Evolutionary conservation across 2,113 vertebrate species (phyloP).

Genomic region (Labeo rohita): DNA sequence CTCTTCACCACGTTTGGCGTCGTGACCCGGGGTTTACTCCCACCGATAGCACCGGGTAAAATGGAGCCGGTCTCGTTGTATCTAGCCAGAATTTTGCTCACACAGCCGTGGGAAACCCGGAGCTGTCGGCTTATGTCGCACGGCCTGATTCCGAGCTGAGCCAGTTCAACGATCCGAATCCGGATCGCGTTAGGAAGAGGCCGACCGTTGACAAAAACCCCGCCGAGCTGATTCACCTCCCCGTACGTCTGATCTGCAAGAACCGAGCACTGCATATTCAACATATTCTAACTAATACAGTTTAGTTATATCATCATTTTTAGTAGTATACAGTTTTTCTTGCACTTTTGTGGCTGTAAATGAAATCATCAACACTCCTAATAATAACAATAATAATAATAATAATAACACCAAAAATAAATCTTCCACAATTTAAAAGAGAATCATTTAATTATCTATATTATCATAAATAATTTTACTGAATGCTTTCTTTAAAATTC

Average conservation of each 20-base stretch:
- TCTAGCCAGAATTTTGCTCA: slow-evolving; percentile 90
- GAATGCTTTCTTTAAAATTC: background rate
- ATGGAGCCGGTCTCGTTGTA: slow-evolving; percentile 94
- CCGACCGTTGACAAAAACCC: slow-evolving; percentile 90
- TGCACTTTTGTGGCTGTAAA: background rate
- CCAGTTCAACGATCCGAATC: slow-evolving; percentile 88
- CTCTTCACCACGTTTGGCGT: slow-evolving; percentile 90
- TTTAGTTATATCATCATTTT: no score
- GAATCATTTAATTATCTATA: background rate
- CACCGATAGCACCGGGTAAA: slow-evolving; percentile 90
- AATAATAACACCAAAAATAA: background rate
- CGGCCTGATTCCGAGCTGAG: slow-evolving; percentile 90
- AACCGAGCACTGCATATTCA: background rate
- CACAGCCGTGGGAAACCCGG: slow-evolving; percentile 88
- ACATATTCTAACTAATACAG: no score
- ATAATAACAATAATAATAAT: background rate
- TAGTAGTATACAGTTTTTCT: no score
- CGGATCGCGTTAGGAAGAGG: slow-evolving; percentile 89
- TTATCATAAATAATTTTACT: background rate
- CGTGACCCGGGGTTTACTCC: slow-evolving; percentile 91
- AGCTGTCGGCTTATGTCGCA: slow-evolving; percentile 93
- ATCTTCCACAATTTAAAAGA: background rate
- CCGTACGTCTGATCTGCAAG: slow-evolving; percentile 88
- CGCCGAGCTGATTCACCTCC: slow-evolving; percentile 92
- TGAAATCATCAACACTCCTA: background rate